These are phyloP conservation scores for Origma solitaria DNA, from an alignment of 2,113 vertebrate genomes.

Conservation along the genomic window DNA sequence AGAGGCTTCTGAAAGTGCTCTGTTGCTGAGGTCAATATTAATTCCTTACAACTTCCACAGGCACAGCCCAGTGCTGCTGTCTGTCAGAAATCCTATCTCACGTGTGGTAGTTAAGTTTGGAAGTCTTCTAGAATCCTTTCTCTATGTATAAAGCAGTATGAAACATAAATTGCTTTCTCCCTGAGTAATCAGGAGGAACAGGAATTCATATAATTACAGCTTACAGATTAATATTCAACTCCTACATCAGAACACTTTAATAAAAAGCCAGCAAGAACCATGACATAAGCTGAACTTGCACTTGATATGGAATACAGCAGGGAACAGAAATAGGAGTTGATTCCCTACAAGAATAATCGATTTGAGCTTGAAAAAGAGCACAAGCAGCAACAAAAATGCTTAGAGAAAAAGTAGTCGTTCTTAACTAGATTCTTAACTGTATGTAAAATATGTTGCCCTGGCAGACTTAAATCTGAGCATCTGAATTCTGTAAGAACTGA, in stretches of 20 bases:
- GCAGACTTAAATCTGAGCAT: background rate
- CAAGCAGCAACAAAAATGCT: background rate
- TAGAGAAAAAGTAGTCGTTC: background rate
- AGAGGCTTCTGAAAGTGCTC: background rate
- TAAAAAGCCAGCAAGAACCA: background rate
- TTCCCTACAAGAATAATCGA: background rate
- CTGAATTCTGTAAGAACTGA: background rate
- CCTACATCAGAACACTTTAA: background rate
- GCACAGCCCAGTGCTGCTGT: background rate
- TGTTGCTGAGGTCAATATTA: background rate
- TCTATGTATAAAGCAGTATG: background rate
- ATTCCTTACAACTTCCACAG: background rate
- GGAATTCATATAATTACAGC: background rate
- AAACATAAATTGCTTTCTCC: background rate
- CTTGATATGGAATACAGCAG: background rate
- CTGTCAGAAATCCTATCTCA: background rate
- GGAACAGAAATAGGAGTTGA: background rate
- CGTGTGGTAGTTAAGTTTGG: background rate
- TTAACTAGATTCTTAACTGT: background rate
- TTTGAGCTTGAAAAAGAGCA: background rate
- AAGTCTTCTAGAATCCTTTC: background rate
- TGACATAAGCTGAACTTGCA: background rate
- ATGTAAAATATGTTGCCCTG: background rate
- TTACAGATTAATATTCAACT: background rate
- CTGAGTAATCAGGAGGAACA: background rate